A percentile compares a stretch with the other conserved stretches of the same genome.
Conservation (phyloP, 2,797 vertebrate species). For the Scleropages formosus region DNA sequence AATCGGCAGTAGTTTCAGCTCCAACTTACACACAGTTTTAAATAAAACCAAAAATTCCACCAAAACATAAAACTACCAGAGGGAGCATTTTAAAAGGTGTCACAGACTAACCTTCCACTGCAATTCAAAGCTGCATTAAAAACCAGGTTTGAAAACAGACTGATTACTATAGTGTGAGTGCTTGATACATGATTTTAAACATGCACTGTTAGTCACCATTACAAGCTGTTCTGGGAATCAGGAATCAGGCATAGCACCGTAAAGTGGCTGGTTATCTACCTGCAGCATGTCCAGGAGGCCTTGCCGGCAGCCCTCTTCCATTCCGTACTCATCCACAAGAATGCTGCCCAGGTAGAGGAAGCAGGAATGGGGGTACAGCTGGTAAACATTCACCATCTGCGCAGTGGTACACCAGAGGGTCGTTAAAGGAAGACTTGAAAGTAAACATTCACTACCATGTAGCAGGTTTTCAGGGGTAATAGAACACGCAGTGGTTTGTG, state of each 20-base stretch:
- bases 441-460: neutral
- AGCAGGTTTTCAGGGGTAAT: neutral
- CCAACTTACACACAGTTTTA: no score
- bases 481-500: no score
- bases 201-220: no score
- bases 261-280: slow-evolving; percentile 54
- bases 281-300: slow-evolving; percentile 97
- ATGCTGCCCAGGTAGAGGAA: slow-evolving; percentile 98
- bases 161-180: no score
- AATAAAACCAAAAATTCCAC: no score
- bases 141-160: neutral
- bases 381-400: slow-evolving; percentile 96
- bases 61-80: no score
- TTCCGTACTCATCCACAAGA: slow-evolving; percentile 94
- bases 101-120: neutral
- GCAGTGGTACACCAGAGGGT: slow-evolving; percentile 10
- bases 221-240: no score
- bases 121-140: neutral
- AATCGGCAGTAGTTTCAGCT: no score
- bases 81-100: no score
- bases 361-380: slow-evolving; percentile 94
- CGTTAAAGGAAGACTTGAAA: neutral
- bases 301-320: slow-evolving; percentile 95
- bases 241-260: neutral
- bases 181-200: no score